phyloP scores from a whole-genome alignment of 1,140 invertebrate genomes.

The Panonychus citri region DNA sequence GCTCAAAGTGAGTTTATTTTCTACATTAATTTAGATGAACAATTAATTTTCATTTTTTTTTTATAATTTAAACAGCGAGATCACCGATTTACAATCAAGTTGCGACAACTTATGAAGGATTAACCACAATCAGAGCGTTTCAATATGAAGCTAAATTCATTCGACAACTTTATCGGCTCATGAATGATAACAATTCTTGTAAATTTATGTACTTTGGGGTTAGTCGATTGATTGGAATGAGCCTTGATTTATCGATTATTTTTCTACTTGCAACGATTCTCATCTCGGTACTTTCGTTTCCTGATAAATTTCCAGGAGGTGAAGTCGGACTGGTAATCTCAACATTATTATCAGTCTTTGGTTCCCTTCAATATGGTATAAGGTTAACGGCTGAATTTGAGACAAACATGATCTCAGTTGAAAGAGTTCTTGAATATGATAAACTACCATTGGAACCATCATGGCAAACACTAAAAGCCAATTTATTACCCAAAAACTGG shows the following conservation, averaged over 20 bases:
- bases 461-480: background rate
- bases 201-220: conserved; percentile 47
- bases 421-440: conserved; percentile 38
- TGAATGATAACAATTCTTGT: conserved; percentile 41
- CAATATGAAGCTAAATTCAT: conserved; percentile 36
- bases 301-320: conserved; percentile 25
- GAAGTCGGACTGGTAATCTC: conserved; percentile 53
- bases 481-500: conserved; percentile 26
- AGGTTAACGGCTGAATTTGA: conserved; percentile 53
- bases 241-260: conserved; percentile 47
- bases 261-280: conserved; percentile 33
- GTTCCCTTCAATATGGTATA: conserved; percentile 59
- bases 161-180: conserved; percentile 59
- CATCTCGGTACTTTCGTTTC: conserved; percentile 5
- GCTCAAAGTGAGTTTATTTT: background rate
- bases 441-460: conserved; percentile 19
- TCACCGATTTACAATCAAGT: conserved; percentile 31
- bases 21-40: background rate
- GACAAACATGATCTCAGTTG: conserved; percentile 48
- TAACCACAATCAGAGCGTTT: conserved; percentile 28
- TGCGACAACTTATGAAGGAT: conserved; percentile 25
- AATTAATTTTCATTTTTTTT: background rate
- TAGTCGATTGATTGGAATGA: conserved; percentile 55
- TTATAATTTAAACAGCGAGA: conserved; percentile 13
- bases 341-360: conserved; percentile 44